Evolutionary conservation across 37 sponge, comb jelly and placozoan species (phyloP), one percentile per base, ranked within the genome.

Genomic region (Cliona cf. orientalis): DNA sequence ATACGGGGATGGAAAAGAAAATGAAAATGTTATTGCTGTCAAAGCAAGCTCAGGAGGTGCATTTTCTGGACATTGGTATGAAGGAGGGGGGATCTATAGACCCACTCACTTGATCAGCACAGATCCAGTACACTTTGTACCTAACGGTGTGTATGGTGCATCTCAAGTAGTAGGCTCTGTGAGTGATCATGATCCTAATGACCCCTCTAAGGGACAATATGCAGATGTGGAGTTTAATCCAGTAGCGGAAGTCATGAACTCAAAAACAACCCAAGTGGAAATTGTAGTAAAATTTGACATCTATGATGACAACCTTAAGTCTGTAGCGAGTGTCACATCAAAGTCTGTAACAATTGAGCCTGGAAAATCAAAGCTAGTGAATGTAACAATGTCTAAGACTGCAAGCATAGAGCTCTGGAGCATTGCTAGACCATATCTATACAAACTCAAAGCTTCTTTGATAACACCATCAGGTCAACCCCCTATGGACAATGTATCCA

Each of bases 1-100:
- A 21, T 86, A 86, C 62, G 80, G 80, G 4, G 59, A 86, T 40
- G 87, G 74, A 12, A 36, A 68, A 6, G 74, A 55, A 2, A 36
- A 68, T 2, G 74, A 55, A 2, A 86, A 86, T 72, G 80, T 86
- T 6, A 28, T 86, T 11, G 87, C 80, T 11, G 74, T 86, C 38
- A 69, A 45, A 36, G 73, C 74, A 21, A 41, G 42, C 60, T 69
- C 80, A 3, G 63, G 12, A 31, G 42, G 38, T 35, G 87, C 76
- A 14, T 49, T 11, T 72, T 57, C 80, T 19, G 87, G 87, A 31
- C 74, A 76, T 74, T 86, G 87, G 87, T 86, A 86, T 70, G 87
- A 87, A 67, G 88, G 88, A 74, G 88, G 81, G 17, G 88, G 88
- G 1, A 80, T 87, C 2, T 87, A 87, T 53, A 60, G 81, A 73